A percentile compares a stretch with the other conserved stretches of the same genome.
phyloP scores from a whole-genome alignment of 2,113 vertebrate species.

The Eudyptes chrysolophus region DNA sequence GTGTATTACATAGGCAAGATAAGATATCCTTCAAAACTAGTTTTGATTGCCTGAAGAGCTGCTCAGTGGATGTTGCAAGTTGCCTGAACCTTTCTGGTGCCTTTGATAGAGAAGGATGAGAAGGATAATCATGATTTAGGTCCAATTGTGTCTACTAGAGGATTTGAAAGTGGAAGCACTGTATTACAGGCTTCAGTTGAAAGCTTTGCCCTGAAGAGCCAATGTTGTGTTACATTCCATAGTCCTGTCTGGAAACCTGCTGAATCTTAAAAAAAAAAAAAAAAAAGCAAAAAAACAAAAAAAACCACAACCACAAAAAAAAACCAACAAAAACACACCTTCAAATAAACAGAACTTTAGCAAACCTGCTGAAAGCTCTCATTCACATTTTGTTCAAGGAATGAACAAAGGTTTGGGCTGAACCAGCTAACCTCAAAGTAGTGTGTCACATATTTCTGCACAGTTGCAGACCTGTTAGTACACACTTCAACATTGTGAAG shows the following conservation, averaged over 20 bases:
- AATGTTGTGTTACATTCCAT: rapidly evolving
- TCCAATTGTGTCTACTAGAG: background rate
- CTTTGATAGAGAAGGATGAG: background rate
- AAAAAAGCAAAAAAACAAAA: background rate
- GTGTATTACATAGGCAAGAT: background rate
- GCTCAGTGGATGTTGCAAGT: background rate
- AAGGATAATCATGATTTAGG: background rate
- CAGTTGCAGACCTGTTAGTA: background rate
- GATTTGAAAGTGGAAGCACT: background rate
- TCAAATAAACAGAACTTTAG: background rate
- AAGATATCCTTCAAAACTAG: background rate
- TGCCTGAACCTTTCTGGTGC: background rate
- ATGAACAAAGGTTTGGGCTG: background rate
- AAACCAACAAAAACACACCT: too few species aligned
- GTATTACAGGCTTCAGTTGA: background rate
- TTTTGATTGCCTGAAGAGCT: background rate
- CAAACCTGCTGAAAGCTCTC: background rate
- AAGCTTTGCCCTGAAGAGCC: background rate
- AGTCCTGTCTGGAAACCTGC: background rate
- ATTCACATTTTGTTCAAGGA: background rate
- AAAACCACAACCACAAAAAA: background rate
- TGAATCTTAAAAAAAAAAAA: background rate
- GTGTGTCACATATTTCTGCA: background rate
- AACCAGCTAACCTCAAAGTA: background rate
- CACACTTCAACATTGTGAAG: background rate